Base-by-base conservation (phyloP, 2,113 vertebrate genomes). In the Trichechus manatus region DNA sequence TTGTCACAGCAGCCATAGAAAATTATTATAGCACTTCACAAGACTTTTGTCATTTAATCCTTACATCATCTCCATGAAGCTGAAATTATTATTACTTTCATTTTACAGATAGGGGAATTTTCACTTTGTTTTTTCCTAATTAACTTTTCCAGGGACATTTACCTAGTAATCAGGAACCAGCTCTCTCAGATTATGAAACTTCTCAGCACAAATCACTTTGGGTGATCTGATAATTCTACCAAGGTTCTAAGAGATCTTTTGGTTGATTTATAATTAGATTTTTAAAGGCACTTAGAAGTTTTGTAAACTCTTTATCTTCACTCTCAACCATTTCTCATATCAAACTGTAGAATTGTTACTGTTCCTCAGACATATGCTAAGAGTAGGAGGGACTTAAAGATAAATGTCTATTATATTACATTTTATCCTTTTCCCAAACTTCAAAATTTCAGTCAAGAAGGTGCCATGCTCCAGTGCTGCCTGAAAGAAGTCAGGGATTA, bases 241-340 rank as follows among this genome's bases (percentile, higher is more conserved):
- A 56, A 39, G 9, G 77, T 91, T 72, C 44, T 61, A 63, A 44
- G 53, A 96, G 83, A 89, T 3, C 23, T 91, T 96, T 42, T 31
- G 33, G 33, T 59, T 81, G 83, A 91, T 61, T 47, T 82, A 87
- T 91, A 95, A 93, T 86, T 98, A 68, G 0, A 10, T 86, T 15
- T 97, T 93, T 91, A 47, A 79, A 68, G 39, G 36, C 39, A 96
- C 79, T 86, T 91, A 94, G 90, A 78, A 88, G 81, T 95, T 95
- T 42, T 92, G 29, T 83, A 88, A 70, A 53, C 81, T 91, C 19
- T 61, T 75, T 91, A 87, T 70, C 74, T 84, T 61, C 15, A 33
- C 22, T 44, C n/a, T 4, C 23, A 89, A 59, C 33, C 29, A 47
- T 93, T 94, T 95, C 86, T 94, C n/a, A 85, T 36, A 75, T 74